Percentiles rank a stretch among this genome's conserved stretches.
phyloP scores from a whole-genome alignment of 2,888 invertebrate genomes.

The Cantharis lateralis region DNA sequence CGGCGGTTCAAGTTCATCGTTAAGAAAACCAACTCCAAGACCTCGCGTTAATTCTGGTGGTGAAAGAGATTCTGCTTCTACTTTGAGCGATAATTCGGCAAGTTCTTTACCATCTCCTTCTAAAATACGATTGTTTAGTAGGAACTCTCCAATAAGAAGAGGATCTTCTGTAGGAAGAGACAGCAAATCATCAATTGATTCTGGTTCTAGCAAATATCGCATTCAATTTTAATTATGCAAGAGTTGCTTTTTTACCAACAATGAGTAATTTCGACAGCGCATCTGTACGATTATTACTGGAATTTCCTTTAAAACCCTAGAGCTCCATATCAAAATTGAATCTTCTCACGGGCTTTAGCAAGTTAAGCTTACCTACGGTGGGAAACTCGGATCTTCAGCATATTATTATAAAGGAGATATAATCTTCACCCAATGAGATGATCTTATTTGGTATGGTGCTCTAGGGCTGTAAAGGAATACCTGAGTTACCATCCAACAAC shows the following conservation, averaged over 20 bases:
- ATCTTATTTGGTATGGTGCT: background rate
- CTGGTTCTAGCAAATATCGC: conserved; percentile 70
- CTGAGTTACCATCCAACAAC: background rate
- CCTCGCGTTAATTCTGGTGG: conserved; percentile 55
- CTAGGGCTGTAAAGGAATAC: background rate
- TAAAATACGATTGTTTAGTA: conserved; percentile 57
- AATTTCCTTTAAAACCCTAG: background rate
- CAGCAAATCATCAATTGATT: conserved; percentile 53
- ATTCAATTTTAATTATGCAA: conserved; percentile 67
- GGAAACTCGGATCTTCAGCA: too few species aligned
- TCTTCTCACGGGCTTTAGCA: background rate
- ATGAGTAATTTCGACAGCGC: background rate
- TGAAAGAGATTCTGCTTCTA: conserved; percentile 61
- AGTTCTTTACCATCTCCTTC: conserved; percentile 66
- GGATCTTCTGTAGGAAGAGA: conserved; percentile 65
- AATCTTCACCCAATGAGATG: background rate
- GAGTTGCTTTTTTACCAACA: background rate
- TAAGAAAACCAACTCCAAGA: conserved; percentile 47
- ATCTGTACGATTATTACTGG: background rate
- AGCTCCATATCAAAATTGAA: background rate
- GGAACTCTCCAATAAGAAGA: conserved; percentile 56
- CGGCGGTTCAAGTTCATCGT: conserved; percentile 51
- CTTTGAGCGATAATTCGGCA: conserved; percentile 62
- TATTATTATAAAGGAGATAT: too few species aligned
- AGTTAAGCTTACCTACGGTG: too few species aligned